Evolutionary conservation across 2,888 invertebrate species (phyloP), one percentile per base, ranked within the genome.

Genomic region (Aspidiotus rigidus): DNA sequence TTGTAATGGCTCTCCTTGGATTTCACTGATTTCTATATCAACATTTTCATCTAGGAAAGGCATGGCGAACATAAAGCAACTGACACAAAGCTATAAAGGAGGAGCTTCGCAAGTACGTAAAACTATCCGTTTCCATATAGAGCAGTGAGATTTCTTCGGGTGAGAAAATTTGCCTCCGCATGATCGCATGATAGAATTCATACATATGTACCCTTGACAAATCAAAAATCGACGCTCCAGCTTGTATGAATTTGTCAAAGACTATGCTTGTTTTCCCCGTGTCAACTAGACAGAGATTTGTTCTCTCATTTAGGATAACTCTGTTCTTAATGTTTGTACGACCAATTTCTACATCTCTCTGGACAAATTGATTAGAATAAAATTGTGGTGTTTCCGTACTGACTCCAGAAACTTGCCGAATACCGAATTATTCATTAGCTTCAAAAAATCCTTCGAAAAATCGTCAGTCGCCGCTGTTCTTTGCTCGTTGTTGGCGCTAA

Each of bases 361-460:
- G 5, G 28, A 5, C 5, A 5, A 28, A 28, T 28, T 28, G 28
- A 13, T 54, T 7, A 63, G 15, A 13, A 42, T 49, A 17, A 63
- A 13, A 28, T 16, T 16, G 49, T 7, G 49, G 17, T 28, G 53
- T 16, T 53, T 63, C 39, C 53, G 16, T 1, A 63, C 13, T 7
- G 49, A 17, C 28, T 63, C 63, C 39, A 63, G 11, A 13, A 28
- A 53, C 17, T 79, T 78, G 0, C 77, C 77, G 72, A 76, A 78
- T 1, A 77, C 72, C 0, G 76, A 72, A 71, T 79, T 79, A 61
- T 76, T 78, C 75, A 78, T 76, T 10, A 77, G 71, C 72, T 79
- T 79, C 70, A 73, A 78, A 69, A 77, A 76, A 72, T 77, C 75
- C 74, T 77, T 78, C 72, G 77, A 75, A 72, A 77, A 78, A 7